Evolutionary conservation across 2,797 vertebrate species (phyloP).

Genomic region (Tiaroga cobitis): DNA sequence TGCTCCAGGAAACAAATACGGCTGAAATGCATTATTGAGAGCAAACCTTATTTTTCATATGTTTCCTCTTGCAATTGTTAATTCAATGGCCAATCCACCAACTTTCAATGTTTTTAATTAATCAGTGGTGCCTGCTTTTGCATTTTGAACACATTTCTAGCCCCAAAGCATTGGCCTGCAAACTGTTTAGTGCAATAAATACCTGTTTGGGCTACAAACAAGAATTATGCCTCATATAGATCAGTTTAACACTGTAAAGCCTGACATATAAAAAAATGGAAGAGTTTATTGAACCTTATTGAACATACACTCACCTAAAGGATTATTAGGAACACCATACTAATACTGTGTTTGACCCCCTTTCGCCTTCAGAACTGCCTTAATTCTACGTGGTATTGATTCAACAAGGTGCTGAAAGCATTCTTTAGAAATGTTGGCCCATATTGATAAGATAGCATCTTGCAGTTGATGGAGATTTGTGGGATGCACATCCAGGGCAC

Average conservation of each 20-base stretch:
- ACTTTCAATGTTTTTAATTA: constrained; percentile 3
- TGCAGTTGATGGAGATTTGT: too few species aligned
- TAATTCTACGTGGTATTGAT: too few species aligned
- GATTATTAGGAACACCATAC: too few species aligned
- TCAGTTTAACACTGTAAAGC: neutral
- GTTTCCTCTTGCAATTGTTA: neutral
- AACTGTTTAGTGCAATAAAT: neutral
- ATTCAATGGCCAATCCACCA: neutral
- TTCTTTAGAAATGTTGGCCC: too few species aligned
- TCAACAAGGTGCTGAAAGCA: too few species aligned
- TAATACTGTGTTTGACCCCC: too few species aligned
- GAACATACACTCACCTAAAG: too few species aligned
- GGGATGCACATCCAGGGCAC: too few species aligned
- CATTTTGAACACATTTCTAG: neutral
- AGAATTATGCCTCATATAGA: neutral
- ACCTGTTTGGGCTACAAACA: neutral
- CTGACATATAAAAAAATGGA: neutral
- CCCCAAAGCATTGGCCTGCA: neutral
- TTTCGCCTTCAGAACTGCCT: too few species aligned
- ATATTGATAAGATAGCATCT: too few species aligned
- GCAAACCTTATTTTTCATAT: constrained; percentile 13
- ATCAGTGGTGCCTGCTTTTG: neutral
- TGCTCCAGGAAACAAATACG: constrained; percentile 3
- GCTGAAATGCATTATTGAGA: neutral
- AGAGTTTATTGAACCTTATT: neutral